Percentiles rank a stretch among this genome's conserved stretches.
phyloP scores from a whole-genome alignment of 2,797 vertebrate species.

The Florisuga fusca region DNA sequence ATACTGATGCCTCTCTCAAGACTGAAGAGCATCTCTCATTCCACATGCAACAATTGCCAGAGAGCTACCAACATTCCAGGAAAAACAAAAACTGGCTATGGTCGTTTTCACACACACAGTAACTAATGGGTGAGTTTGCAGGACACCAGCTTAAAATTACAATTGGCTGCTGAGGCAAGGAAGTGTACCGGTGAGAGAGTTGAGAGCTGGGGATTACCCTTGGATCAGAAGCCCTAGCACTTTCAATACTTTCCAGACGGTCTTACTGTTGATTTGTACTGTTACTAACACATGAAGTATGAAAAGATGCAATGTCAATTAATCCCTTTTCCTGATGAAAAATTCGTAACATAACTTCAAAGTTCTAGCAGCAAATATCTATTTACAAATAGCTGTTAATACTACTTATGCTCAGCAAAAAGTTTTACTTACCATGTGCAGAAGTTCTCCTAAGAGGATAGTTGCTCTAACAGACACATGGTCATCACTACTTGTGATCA shows the following conservation, averaged over 20 bases:
- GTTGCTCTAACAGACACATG: slow-evolving; percentile 93
- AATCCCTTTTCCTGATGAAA: neutral
- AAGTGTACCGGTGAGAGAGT: neutral
- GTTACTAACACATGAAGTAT: neutral
- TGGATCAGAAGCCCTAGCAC: neutral
- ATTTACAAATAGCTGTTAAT: neutral
- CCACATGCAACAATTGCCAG: neutral
- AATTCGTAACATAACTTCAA: neutral
- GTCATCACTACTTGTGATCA: slow-evolving; percentile 95
- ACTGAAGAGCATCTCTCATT: no score
- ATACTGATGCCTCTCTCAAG: no score
- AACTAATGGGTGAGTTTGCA: neutral
- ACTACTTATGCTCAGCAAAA: neutral
- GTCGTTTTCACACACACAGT: neutral
- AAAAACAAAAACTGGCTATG: neutral
- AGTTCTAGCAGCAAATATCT: neutral
- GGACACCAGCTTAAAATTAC: neutral
- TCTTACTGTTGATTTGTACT: neutral
- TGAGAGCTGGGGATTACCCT: neutral
- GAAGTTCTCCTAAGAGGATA: slow-evolving; percentile 95
- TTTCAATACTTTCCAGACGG: neutral
- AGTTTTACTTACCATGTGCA: slow-evolving; percentile 88
- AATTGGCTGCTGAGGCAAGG: neutral
- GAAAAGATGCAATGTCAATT: neutral
- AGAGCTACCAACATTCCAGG: neutral